Evolutionary conservation across 2,113 vertebrate species (phyloP).

Genomic region (Emberiza fucata): DNA sequence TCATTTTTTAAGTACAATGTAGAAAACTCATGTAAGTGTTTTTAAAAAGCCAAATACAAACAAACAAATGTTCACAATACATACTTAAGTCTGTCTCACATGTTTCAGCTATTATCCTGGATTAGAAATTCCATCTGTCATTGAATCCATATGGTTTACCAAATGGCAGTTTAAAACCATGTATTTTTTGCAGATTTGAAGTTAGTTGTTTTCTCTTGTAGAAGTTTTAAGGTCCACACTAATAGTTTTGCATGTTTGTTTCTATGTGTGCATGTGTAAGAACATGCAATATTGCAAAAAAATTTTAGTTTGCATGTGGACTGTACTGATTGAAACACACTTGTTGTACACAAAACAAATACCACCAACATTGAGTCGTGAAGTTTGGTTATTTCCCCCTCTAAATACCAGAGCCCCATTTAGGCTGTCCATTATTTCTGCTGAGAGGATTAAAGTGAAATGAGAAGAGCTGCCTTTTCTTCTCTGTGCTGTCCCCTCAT

Average conservation of each 20-base stretch:
- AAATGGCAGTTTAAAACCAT: constrained; percentile 42
- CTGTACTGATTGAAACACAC: background rate
- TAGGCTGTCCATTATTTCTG: background rate
- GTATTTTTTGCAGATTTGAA: constrained; percentile 44
- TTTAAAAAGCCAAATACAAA: constrained; percentile 58
- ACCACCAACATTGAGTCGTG: accelerated
- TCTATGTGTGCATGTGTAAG: background rate
- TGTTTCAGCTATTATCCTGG: constrained; percentile 62
- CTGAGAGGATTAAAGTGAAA: background rate
- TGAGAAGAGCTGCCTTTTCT: background rate
- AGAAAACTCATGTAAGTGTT: constrained; percentile 45
- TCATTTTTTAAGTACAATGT: constrained; percentile 67
- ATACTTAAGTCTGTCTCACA: constrained; percentile 66
- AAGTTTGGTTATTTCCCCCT: background rate
- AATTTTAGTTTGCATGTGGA: background rate
- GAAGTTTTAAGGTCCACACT: constrained; percentile 29
- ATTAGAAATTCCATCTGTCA: constrained; percentile 64
- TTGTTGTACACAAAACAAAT: background rate
- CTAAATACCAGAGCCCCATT: background rate
- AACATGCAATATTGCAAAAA: background rate
- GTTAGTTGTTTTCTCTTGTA: constrained; percentile 41
- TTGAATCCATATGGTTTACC: constrained; percentile 75
- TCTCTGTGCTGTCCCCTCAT: background rate
- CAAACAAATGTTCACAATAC: constrained; percentile 62
- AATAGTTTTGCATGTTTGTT: background rate